Base-by-base conservation (phyloP, 2,888 invertebrate species). In the Balanococcus diminutus region DNA sequence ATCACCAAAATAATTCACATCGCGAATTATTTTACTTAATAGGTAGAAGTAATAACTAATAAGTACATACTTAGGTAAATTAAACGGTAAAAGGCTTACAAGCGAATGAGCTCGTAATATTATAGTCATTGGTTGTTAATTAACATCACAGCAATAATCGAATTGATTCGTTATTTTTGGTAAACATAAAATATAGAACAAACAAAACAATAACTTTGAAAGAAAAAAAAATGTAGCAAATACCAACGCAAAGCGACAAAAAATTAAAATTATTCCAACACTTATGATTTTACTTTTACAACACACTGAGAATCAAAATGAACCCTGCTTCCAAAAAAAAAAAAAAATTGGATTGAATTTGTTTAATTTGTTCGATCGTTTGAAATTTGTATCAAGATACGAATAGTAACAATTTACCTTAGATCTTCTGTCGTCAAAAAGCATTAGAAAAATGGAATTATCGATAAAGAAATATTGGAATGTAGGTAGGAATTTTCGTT, bases 141-240 rank as follows among this genome's bases (percentile, higher is more conserved):
- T 67, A 67, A 67, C 67, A 67, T 67, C 67, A 67, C 67, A 67
- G 67, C 67, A 67, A 67, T 56, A 56, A 56, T 31, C 19, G 8
- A 56, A 56, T 56, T 56, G 22, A 31, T 28, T 67, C 25, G 67
- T 67, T 16, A 31, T 19, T 56, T 56, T 8, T 46, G 25, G 22
- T 61, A 9, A 61, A 25, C n/a, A n/a, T n/a, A 16, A 46, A 4
- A 11, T 9, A 67, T 25, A 56, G 1, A 46, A 46, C 61, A 25
- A 61, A 61, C 11, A 14, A 67, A 67, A 14, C 67, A 16, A 28
- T 14, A 56, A 56, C 19, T 9, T 2, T 11, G 9, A 28, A 67
- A 14, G 16, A 25, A 16, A 67, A 67, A 28, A 28, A 31, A 31
- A 8, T 6, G 22, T 56, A 56, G 2, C 19, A 8, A 2, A 19